These are phyloP conservation scores for Antennarius maculatus DNA, from an alignment of 2,797 vertebrate genomes.

Conservation along the genomic window DNA sequence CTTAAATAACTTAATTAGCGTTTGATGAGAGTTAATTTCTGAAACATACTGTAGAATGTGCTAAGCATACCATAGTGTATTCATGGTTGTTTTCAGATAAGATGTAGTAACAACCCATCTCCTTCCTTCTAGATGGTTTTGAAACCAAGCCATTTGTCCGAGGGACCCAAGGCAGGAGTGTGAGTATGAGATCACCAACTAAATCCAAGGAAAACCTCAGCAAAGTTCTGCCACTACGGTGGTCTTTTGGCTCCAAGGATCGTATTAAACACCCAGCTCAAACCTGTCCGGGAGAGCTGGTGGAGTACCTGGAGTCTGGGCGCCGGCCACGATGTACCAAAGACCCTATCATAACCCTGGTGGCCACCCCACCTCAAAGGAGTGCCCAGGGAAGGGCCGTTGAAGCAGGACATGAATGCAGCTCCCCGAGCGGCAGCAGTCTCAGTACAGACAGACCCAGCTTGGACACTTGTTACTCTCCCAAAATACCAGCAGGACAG, in stretches of 20 bases:
- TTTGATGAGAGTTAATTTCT: too few relatives aligned
- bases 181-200: constrained; percentile 84
- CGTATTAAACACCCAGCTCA: constrained; percentile 61
- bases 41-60: too few relatives aligned
- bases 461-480: constrained; percentile 49
- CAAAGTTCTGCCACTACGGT: constrained; percentile 83
- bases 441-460: constrained; percentile 54
- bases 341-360: constrained; percentile 83
- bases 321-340: constrained; percentile 89
- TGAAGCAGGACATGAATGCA: constrained; percentile 46
- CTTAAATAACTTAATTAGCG: too few relatives aligned
- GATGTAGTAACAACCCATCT: background rate
- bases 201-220: constrained; percentile 77
- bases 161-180: constrained; percentile 81
- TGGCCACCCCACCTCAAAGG: constrained; percentile 75
- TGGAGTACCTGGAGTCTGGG: constrained; percentile 91
- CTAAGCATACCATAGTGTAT: too few relatives aligned
- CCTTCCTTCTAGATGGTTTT: constrained; percentile 76
- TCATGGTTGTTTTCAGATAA: background rate
- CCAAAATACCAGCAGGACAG: constrained; percentile 70
- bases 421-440: constrained; percentile 65
- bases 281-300: constrained; percentile 80
- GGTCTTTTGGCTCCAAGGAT: constrained; percentile 87
- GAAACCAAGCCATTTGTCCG: constrained; percentile 78
- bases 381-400: constrained; percentile 51